Base-by-base conservation (phyloP, 2,888 invertebrate genomes). In the Drosophila greeni region DNA sequence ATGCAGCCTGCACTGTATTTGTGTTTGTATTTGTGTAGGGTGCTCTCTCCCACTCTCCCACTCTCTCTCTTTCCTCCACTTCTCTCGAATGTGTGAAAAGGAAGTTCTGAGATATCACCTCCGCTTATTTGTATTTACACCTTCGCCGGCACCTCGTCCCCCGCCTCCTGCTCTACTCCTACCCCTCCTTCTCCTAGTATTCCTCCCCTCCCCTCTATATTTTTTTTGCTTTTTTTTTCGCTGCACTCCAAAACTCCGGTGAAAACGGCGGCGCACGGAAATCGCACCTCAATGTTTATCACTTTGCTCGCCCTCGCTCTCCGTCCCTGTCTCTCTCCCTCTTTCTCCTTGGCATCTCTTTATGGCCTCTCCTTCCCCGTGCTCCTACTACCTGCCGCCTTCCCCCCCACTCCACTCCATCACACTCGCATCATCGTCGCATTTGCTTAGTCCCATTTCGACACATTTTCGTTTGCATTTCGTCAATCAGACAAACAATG, bases 71-170 rank as follows among this genome's bases (percentile, higher is more conserved):
- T 20, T 14, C 7, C 14, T 40, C 23, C 23, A 20, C 20, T 20
- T 14, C 39, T 18, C 45, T 54, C 34, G 69, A 76, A 82, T 82
- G 84, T 82, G 84, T 82, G 81, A 82, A 82, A 84, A 82, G 84
- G 81, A 82, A 82, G 81, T 82, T 84, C 82, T 81, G 75, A 76
- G 82, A 82, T 84, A 84, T 82, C 84, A 82, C 84, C 84, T 82
- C 80, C 80, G 80, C 84, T 84, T 82, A 82, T 82, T 82, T 82
- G 81, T 82, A 84, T 82, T 79, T 79, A 72, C 72, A 72, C 72
- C 72, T 76, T 73, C 68, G 71, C 76, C 70, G 61, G 66, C 72
- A 73, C 56, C 58, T 56, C 60, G 68, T 33, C 66, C 66, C 72
- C 60, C 72, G 47, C 40, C 72, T 52, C 49, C 64, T 52, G 43